Conservation (phyloP, 2,113 vertebrate genomes). For the Takifugu flavidus region DNA sequence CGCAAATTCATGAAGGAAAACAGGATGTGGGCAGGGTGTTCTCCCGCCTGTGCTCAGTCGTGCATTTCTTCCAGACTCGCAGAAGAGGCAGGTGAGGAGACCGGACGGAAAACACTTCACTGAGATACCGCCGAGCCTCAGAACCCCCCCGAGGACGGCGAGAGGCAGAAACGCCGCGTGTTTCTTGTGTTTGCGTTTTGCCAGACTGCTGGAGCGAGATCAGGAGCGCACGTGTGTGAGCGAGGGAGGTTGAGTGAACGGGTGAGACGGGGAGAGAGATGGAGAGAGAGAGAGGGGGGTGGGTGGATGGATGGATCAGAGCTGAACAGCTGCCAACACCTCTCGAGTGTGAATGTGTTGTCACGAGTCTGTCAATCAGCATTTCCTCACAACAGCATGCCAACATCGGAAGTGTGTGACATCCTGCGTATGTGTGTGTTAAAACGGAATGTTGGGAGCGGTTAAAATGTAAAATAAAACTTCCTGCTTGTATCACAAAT, state of each 20-base stretch:
- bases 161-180: constrained; percentile 42
- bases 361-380: constrained; percentile 73
- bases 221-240: constrained; percentile 46
- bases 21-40: too few species aligned
- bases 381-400: constrained; percentile 60
- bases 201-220: constrained; percentile 62
- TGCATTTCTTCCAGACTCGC: too few species aligned
- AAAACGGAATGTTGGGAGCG: constrained; percentile 26
- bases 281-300: constrained; percentile 15
- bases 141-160: constrained; percentile 34
- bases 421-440: constrained; percentile 12
- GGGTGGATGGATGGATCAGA: constrained; percentile 66
- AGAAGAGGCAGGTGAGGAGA: background rate
- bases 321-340: constrained; percentile 70
- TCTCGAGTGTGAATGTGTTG: constrained; percentile 67
- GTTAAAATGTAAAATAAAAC: constrained; percentile 44
- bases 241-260: background rate
- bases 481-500: constrained; percentile 27
- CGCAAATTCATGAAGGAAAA: background rate
- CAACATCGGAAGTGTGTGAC: constrained; percentile 21
- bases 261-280: background rate
- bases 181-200: constrained; percentile 63
- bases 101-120: constrained; percentile 26
- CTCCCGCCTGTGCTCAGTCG: too few species aligned
- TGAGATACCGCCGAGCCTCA: constrained; percentile 17